Conservation (phyloP, 1,140 invertebrate species). For the Drosophila arawakana region DNA sequence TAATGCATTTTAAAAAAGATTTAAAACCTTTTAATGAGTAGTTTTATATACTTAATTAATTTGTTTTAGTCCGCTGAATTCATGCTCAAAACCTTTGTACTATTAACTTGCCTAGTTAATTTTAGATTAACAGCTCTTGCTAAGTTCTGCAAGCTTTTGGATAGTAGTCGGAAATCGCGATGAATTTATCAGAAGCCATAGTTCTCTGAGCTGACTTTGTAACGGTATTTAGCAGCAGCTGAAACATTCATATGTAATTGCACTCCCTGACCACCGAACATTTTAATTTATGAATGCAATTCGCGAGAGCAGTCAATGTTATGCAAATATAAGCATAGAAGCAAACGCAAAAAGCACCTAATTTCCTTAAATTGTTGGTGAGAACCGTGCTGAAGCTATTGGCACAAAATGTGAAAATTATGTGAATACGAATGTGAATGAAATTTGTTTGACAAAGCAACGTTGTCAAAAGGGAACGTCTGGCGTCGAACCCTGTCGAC, state of each 20-base stretch:
- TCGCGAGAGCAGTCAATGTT: conserved; percentile 21
- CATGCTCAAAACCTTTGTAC: conserved; percentile 8
- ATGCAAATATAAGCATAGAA: conserved; percentile 36
- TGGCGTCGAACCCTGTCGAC: conserved; percentile 25
- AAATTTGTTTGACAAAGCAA: conserved; percentile 58
- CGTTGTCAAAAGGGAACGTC: conserved; percentile 41
- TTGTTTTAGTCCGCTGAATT: not conserved
- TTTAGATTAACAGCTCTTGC: conserved; percentile 35
- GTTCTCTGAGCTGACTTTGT: conserved; percentile 30
- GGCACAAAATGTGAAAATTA: conserved; percentile 44
- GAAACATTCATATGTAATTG: conserved; percentile 57
- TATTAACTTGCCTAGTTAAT: conserved; percentile 17
- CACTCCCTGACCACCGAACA: conserved; percentile 8
- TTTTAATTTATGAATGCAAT: conserved; percentile 65
- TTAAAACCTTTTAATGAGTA: too few species aligned
- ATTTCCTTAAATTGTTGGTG: conserved; percentile 37
- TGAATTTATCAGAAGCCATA: conserved; percentile 54
- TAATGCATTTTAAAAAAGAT: too few species aligned
- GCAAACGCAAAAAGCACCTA: conserved; percentile 12
- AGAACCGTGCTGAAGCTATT: conserved; percentile 8
- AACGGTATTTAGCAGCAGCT: conserved; percentile 50
- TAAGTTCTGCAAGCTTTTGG: not conserved
- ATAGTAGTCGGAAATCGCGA: conserved; percentile 6
- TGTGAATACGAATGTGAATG: conserved; percentile 49
- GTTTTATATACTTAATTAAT: not conserved